These are phyloP conservation scores for Acromyrmex echinatior DNA, from an alignment of 1,140 invertebrate species.

Conservation along the genomic window DNA sequence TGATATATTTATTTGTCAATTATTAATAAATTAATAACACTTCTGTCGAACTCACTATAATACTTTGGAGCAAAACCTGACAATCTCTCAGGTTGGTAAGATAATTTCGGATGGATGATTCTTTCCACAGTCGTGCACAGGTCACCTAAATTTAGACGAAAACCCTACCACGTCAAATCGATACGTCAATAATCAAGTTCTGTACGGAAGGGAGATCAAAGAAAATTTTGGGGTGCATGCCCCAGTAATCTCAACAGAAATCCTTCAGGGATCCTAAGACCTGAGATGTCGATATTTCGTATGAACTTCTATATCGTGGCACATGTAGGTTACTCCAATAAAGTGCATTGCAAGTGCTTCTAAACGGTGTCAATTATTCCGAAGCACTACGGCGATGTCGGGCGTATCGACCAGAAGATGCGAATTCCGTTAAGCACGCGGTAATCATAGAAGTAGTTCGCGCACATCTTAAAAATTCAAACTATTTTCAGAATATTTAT, in stretches of 20 bases:
- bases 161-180: constrained; percentile 2
- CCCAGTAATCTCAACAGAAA: constrained; percentile 47
- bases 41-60: neutral
- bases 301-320: constrained; percentile 74
- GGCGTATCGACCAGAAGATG: constrained; percentile 65
- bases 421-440: constrained; percentile 17
- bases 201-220: constrained; percentile 38
- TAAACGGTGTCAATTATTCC: constrained; percentile 79
- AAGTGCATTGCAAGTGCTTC: constrained; percentile 82
- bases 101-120: constrained; percentile 14
- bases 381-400: constrained; percentile 54
- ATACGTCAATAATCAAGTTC: constrained; percentile 56
- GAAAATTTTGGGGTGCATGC: constrained; percentile 50
- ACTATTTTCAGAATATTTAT: neutral
- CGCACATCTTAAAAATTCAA: neutral
- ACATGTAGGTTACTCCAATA: constrained; percentile 83
- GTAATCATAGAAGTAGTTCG: constrained; percentile 54
- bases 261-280: constrained; percentile 48
- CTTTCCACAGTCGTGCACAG: constrained; percentile 27
- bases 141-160: constrained; percentile 52
- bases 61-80: neutral
- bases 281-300: constrained; percentile 50
- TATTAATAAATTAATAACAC: neutral
- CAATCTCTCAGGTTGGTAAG: neutral
- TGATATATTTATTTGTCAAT: neutral